Evolutionary conservation across 1,140 invertebrate genomes (phyloP).

Genomic region (Pogonus chalceus): DNA sequence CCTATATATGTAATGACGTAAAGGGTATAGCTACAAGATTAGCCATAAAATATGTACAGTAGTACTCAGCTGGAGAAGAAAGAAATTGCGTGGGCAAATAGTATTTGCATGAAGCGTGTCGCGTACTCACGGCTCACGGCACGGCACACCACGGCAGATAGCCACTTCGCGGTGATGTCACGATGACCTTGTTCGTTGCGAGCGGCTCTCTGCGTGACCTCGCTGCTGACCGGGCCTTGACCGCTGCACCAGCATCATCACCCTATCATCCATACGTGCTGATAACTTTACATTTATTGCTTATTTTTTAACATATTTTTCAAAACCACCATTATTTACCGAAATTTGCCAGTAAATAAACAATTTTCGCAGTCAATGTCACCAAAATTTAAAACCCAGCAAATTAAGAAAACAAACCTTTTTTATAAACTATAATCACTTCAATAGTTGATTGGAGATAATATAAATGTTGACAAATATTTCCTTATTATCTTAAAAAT

Average conservation of each 20-base stretch:
- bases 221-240: slow-evolving; percentile 1
- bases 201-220: not conserved
- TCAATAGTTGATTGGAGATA: no score
- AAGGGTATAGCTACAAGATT: not conserved
- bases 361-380: no score
- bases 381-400: no score
- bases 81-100: not conserved
- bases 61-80: not conserved
- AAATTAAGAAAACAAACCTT: no score
- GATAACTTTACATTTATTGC: no score
- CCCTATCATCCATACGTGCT: not conserved
- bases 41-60: not conserved
- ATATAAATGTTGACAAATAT: no score
- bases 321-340: not conserved
- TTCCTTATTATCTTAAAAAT: no score
- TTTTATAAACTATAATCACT: no score
- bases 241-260: not conserved
- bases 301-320: no score
- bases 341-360: no score
- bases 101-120: slow-evolving; percentile 1
- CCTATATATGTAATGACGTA: not conserved
- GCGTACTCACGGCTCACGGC: no score
- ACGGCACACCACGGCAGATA: not conserved
- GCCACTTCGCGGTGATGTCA: slow-evolving; percentile 1
- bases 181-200: slow-evolving; percentile 1